Conservation (phyloP, 2,113 vertebrate genomes). For the Sinosuthora webbiana region DNA sequence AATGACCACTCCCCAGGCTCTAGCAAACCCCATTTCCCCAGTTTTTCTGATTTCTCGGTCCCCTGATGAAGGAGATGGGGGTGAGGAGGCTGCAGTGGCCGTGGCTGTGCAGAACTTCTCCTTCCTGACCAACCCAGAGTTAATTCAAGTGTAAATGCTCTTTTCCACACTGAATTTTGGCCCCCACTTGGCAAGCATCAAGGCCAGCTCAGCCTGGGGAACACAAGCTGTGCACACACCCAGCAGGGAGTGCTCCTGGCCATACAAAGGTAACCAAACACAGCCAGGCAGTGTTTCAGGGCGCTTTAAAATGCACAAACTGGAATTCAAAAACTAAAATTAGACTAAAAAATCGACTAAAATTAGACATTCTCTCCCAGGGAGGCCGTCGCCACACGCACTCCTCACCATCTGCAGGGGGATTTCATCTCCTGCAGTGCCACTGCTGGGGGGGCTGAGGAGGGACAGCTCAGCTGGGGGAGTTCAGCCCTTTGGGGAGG, state of each 20-base stretch:
- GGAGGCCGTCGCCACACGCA: neutral
- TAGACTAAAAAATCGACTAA: neutral
- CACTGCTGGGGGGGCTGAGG: neutral
- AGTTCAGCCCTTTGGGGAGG: neutral
- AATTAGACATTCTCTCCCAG: neutral
- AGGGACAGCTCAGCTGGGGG: neutral
- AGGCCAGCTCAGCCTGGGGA: neutral
- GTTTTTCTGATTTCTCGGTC: neutral
- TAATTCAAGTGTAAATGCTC: neutral
- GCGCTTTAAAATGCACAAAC: neutral
- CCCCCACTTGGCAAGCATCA: neutral
- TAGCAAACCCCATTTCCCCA: neutral
- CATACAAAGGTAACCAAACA: neutral
- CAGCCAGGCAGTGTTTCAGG: accelerated
- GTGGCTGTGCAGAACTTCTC: neutral
- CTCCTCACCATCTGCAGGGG: neutral
- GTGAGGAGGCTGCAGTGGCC: neutral
- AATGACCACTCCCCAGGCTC: neutral
- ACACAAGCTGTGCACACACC: neutral
- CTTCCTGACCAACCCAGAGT: neutral
- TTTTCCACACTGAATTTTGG: neutral
- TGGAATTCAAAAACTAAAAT: neutral
- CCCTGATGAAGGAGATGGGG: accelerated
- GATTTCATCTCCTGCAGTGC: neutral
- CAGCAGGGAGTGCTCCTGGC: neutral